Percentiles rank a stretch among this genome's conserved stretches.
phyloP scores from a whole-genome alignment of 2,888 invertebrate genomes.

The Protophormia terraenovae region DNA sequence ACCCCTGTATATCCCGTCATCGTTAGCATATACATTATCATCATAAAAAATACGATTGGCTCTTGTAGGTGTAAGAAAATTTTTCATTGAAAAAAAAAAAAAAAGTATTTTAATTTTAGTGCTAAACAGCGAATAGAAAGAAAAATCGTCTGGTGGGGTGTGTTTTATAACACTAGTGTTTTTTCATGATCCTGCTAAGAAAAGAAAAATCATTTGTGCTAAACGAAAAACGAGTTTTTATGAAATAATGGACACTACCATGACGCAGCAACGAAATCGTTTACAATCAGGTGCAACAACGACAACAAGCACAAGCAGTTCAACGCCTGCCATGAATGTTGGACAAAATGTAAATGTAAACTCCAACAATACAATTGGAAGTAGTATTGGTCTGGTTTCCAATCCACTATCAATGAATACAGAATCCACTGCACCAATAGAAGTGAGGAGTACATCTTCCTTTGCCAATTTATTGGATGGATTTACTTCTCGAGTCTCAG shows the following conservation, averaged over 20 bases:
- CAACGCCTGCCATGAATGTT: conserved; percentile 52
- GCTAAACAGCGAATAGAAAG: not conserved
- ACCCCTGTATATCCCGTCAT: not conserved
- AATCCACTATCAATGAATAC: conserved; percentile 23
- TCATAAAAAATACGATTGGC: not conserved
- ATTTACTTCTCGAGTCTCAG: conserved; percentile 77
- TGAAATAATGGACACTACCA: conserved; percentile 69
- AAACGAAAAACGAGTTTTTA: not conserved
- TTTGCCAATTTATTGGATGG: conserved; percentile 78
- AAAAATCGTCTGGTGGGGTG: conserved; percentile 32
- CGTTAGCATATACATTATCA: not conserved
- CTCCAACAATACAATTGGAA: conserved; percentile 21
- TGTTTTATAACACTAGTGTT: conserved; percentile 13
- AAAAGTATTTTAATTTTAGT: not conserved
- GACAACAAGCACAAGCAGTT: conserved; percentile 48
- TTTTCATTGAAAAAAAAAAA: not conserved
- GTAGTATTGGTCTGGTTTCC: conserved; percentile 29
- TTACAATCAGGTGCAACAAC: conserved; percentile 68
- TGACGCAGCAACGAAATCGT: conserved; percentile 70
- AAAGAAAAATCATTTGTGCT: conserved; percentile 10
- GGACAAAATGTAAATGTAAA: conserved; percentile 45
- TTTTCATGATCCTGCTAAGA: conserved; percentile 40
- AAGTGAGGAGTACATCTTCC: conserved; percentile 72
- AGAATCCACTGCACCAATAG: conserved; percentile 69
- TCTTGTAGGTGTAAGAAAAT: conserved; percentile 1